Evolutionary conservation across 2,888 invertebrate species (phyloP), one percentile per base, ranked within the genome.

Genomic region (Kuschelorhynchus macadamiae): DNA sequence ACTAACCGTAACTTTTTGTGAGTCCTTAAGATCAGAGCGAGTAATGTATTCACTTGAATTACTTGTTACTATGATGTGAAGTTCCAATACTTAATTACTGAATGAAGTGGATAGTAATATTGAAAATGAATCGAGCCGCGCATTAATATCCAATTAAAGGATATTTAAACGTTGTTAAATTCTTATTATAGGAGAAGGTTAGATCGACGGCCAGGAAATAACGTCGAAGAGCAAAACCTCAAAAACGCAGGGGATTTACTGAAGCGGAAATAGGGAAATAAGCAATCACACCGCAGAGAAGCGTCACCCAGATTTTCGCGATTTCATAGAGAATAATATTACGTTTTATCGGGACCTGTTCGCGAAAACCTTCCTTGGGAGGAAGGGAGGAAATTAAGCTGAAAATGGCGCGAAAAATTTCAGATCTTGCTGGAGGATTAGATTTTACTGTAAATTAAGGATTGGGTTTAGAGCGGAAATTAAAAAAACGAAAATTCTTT

Each of bases 201-300:
- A 25, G 41, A 16, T 12, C 39, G 53, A 42, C 14, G 14, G 16
- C 17, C 5, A 42, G 55, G 55, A 55, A 55, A 42, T 55, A 42
- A 42, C 30, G 8, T 17, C 20, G 42, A 16, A 42, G 42, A 55
- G 42, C 30, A 55, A 55, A 55, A 53, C 39, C 39, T 20, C 46
- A 21, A 46, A 46, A 46, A 49, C 42, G 55, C 30, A 14, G 42
- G 42, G 55, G 55, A 17, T 55, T 55, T 55, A 55, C 55, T 42
- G n/a, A 42, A 42, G 25, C 42, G 55, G 55, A 55, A 55, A 55
- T 55, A 55, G 55, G 55, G 55, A 55, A 55, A 55, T 55, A 55
- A 55, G 41, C 55, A 55, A 55, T 55, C 55, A 55, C 25, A 55
- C 42, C 18, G 55, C 55, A 16, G 42, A 55, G 55, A 21, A 41